Conservation (phyloP, 2,797 vertebrate species). For the Luscinia luscinia region DNA sequence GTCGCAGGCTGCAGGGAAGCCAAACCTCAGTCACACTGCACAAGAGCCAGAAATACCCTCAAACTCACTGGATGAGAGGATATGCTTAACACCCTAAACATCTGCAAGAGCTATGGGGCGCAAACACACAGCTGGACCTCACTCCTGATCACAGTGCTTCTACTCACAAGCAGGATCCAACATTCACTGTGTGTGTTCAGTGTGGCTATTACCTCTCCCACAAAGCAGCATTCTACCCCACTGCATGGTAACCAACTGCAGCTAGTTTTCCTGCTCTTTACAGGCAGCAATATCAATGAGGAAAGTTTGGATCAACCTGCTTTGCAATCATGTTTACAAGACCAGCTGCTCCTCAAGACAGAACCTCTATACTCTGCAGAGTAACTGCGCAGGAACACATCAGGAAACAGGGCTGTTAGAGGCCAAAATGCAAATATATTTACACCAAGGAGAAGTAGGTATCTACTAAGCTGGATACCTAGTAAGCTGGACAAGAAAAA, state of each 20-base stretch:
- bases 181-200: background rate
- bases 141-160: rapidly evolving
- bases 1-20: conserved; percentile 87
- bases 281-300: background rate
- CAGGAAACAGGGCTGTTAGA: conserved; percentile 14
- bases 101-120: background rate
- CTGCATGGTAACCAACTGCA: background rate
- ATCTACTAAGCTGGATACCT: background rate
- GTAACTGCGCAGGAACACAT: conserved; percentile 38
- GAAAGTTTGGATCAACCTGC: background rate
- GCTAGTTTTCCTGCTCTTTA: background rate
- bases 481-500: background rate
- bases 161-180: background rate
- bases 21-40: background rate
- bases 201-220: background rate
- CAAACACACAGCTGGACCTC: background rate
- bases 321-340: conserved; percentile 21
- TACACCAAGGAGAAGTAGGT: conserved; percentile 31
- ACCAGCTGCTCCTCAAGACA: conserved; percentile 4
- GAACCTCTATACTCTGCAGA: background rate
- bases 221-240: background rate
- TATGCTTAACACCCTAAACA: background rate
- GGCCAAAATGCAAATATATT: conserved; percentile 39
- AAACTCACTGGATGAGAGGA: background rate
- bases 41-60: background rate